Evolutionary conservation across 2,797 vertebrate species (phyloP).

Genomic region (Anisognathus igniventris): DNA sequence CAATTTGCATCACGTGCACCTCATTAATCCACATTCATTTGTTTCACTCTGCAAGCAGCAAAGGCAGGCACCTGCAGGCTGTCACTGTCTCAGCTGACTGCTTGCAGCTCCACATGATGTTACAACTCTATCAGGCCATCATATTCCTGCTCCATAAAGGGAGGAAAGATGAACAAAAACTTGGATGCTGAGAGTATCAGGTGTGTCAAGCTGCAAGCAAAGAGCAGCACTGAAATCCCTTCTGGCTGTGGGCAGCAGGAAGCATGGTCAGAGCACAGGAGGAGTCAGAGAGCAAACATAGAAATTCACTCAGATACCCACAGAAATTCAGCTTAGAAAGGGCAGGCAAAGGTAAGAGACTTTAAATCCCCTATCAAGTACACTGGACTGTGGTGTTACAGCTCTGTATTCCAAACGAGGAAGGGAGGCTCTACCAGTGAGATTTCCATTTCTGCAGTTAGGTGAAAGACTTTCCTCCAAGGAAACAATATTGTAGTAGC

Average conservation of each 20-base stretch:
- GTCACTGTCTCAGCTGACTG: not conserved
- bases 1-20: not conserved
- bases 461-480: not conserved
- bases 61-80: not conserved
- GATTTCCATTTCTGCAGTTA: not conserved
- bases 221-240: not conserved
- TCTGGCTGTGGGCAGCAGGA: not conserved
- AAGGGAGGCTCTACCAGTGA: not conserved
- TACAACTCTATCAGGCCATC: not conserved
- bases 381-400: not conserved
- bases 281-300: not conserved
- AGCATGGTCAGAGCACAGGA: accelerated
- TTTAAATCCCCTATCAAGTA: not conserved
- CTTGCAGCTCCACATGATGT: accelerated
- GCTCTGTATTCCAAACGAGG: accelerated
- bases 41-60: not conserved
- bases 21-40: not conserved
- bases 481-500: not conserved
- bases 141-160: accelerated
- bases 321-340: not conserved
- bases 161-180: not conserved
- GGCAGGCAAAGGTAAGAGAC: not conserved
- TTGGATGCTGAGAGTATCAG: not conserved
- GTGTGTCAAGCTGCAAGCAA: not conserved
- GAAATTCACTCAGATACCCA: not conserved